Base-by-base conservation (phyloP, 2,797 vertebrate species). In the Malacoraja senta region DNA sequence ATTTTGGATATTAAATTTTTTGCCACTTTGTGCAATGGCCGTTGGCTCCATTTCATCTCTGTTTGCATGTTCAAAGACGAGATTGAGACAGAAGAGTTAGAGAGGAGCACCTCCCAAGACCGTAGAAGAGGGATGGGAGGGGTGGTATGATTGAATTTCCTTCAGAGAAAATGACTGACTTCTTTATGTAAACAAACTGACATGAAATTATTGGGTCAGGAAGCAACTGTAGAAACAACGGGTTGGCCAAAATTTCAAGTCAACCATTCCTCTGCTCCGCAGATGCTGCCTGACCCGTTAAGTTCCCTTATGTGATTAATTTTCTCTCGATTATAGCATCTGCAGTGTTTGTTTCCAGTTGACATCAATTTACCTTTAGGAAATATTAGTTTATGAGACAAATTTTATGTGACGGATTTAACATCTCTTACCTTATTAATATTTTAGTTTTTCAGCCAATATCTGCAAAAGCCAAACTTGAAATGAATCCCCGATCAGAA, bases 401-500 rank as follows among this genome's bases (percentile, higher is more conserved):
- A 91, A 29, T 13, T 44, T 91, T 71, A 65, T 91, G 71, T 53
- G 2, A n/a, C 21, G 24, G 21, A 91, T 74, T 72, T 74, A 76
- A 26, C 72, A 44, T 38, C 44, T 53, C 10, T 29, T 29, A 10
- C 10, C n/a, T 92, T 77, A 7, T 84, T 26, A 84, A 84, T 15
- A 26, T 35, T 74, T 91, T 91, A 99, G 98, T 99, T 93, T 98
- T 99, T 94, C 97, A 97, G 71, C 98, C 99, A 0, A 98, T 99
- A 96, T 98, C 99, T 68, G 98, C 98, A 76, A 97, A 95, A 93
- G 98, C 98, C 94, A 99, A 98, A 95, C 97, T 99, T 35, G 96
- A 97, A 91, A 99, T 99, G 98, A 99, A 99, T 96, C 98, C 97
- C 32, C 97, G 97, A 94, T 97, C 98, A 32, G 98, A 99, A 94